Conservation (phyloP, 2,797 vertebrate species). For the Sphenodon punctatus region DNA sequence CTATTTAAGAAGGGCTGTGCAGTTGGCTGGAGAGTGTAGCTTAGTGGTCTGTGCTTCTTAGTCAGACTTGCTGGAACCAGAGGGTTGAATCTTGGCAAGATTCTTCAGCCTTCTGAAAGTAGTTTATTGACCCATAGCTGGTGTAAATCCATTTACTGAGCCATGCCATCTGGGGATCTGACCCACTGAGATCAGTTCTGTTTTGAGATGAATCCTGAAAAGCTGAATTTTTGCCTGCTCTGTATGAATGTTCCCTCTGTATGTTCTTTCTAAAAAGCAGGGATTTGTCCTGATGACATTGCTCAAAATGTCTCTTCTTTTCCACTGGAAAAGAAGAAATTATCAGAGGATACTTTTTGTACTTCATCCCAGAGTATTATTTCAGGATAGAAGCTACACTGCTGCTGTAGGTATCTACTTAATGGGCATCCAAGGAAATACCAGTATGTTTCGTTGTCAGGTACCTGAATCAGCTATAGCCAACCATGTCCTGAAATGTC, state of each 20-base stretch:
- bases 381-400: background rate
- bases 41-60: background rate
- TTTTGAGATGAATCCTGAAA: fast-evolving
- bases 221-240: background rate
- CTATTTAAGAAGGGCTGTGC: background rate
- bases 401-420: background rate
- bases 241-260: background rate
- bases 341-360: background rate
- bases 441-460: fast-evolving
- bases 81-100: background rate
- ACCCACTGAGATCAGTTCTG: background rate
- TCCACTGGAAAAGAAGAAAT: background rate
- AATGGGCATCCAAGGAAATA: background rate
- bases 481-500: too few species aligned
- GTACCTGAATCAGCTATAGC: too few species aligned
- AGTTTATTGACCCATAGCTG: background rate
- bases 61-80: background rate
- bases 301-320: background rate
- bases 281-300: background rate
- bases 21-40: background rate
- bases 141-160: background rate
- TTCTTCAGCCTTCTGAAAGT: background rate
- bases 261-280: background rate
- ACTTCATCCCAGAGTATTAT: background rate
- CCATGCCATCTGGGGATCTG: background rate